Base-by-base conservation (phyloP, 2,888 invertebrate species). In the Agrotis clavis region DNA sequence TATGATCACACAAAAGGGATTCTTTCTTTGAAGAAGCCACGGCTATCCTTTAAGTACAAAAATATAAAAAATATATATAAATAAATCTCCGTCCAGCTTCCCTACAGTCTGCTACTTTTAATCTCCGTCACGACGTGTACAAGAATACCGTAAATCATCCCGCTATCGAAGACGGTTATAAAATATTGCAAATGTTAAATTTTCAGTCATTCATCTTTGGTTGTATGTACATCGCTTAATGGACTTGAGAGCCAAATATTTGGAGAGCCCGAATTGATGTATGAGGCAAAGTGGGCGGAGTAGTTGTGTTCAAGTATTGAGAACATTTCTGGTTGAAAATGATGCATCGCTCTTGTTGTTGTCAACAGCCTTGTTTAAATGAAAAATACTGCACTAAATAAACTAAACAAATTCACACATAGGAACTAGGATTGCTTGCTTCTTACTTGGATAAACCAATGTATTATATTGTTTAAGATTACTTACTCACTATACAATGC, bases 101-200 rank as follows among this genome's bases (percentile, higher is more conserved):
- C 50, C 19, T 66, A 74, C 71, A 80, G 72, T 76, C 69, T 79
- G 72, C 69, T 61, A 61, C 78, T 75, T 83, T 88, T 87, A 88
- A 88, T 88, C 88, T 86, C 77, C 76, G 84, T 84, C 88, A 85
- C 72, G 81, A 73, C 76, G 73, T 77, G 71, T 81, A 83, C 79
- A 72, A 41, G 68, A 68, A 60, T 76, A 70, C 84, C 88, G 79
- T 88, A 88, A 87, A 88, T 88, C 88, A 88, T 77, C 21, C 53
- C 67, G 75, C 67, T 82, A 88, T 87, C 82, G 79, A 83, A 84
- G 79, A 85, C 84, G 75, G 71, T 78, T 82, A 82, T 86, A 86
- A 86, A 86, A 83, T 86, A 86, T 86, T 79, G 81, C 79, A 84
- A 81, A 77, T 78, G 77, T 77, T 82, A 78, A 74, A 73, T 86